Conservation (phyloP, 2,797 vertebrate genomes). For the Sebastes minor region DNA sequence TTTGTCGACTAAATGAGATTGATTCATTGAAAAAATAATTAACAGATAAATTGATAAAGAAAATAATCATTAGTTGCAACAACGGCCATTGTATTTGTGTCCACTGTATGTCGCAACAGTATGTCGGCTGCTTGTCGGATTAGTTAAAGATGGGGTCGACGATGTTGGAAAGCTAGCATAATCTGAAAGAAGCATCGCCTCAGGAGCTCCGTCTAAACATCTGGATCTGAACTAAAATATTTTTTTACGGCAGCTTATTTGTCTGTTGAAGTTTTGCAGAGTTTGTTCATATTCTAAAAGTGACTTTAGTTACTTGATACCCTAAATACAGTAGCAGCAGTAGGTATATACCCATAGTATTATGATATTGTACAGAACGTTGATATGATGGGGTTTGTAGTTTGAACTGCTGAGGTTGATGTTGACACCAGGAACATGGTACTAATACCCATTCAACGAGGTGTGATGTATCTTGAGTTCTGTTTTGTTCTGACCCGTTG, state of each 20-base stretch:
- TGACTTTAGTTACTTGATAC: background rate
- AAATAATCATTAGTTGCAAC: background rate
- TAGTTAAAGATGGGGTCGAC: too few species aligned
- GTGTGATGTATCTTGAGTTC: too few species aligned
- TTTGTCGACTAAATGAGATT: background rate
- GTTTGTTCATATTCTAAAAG: background rate
- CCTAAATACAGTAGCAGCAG: background rate
- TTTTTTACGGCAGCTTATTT: background rate
- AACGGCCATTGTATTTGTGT: background rate
- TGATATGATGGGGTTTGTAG: background rate
- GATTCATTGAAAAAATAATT: background rate
- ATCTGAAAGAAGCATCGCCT: too few species aligned
- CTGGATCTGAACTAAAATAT: background rate
- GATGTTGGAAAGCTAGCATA: too few species aligned
- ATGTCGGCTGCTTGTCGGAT: too few species aligned
- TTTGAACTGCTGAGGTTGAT: background rate
- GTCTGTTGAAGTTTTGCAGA: background rate
- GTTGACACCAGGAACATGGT: background rate
- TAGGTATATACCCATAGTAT: background rate
- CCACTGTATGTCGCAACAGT: too few species aligned
- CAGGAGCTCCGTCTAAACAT: background rate
- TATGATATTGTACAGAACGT: background rate
- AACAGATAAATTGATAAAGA: too few species aligned
- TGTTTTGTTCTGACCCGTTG: background rate
- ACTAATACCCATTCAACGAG: background rate